These are phyloP conservation scores for Nipponacmea schrenckii DNA, from an alignment of 2,888 invertebrate species.

Conservation along the genomic window DNA sequence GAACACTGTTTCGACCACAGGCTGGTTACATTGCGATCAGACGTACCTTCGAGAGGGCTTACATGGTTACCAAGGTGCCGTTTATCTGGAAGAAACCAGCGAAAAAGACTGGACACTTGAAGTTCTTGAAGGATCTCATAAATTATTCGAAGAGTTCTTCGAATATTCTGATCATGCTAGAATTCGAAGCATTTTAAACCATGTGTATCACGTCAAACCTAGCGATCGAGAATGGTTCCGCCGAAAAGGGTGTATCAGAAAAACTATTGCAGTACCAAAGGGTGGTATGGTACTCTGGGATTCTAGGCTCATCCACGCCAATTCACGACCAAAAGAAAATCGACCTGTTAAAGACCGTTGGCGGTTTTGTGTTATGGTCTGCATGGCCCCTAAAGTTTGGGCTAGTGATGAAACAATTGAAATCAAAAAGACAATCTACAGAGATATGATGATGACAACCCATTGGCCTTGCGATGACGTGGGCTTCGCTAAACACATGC, in stretches of 20 bases:
- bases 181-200: slow-evolving; percentile 26
- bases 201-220: slow-evolving; percentile 35
- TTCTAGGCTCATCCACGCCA: slow-evolving; percentile 57
- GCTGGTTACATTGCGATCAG: slow-evolving; percentile 59
- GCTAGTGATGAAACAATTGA: slow-evolving; percentile 43
- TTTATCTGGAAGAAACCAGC: slow-evolving; percentile 42
- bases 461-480: slow-evolving; percentile 57
- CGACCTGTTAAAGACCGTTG: slow-evolving; percentile 44
- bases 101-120: slow-evolving; percentile 45
- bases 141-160: slow-evolving; percentile 30
- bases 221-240: slow-evolving; percentile 41
- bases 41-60: slow-evolving; percentile 46
- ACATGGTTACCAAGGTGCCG: slow-evolving; percentile 54
- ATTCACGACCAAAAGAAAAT: slow-evolving; percentile 46
- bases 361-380: slow-evolving; percentile 55
- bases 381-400: slow-evolving; percentile 59
- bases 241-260: slow-evolving; percentile 38
- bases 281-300: slow-evolving; percentile 62
- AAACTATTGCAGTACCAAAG: slow-evolving; percentile 51
- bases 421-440: slow-evolving; percentile 45
- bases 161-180: slow-evolving; percentile 25
- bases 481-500: slow-evolving; percentile 26
- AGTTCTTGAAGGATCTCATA: slow-evolving; percentile 42
- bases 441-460: slow-evolving; percentile 40
- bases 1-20: slow-evolving; percentile 37